Conservation (phyloP, 2,113 vertebrate species). For the Indicator maculatus region DNA sequence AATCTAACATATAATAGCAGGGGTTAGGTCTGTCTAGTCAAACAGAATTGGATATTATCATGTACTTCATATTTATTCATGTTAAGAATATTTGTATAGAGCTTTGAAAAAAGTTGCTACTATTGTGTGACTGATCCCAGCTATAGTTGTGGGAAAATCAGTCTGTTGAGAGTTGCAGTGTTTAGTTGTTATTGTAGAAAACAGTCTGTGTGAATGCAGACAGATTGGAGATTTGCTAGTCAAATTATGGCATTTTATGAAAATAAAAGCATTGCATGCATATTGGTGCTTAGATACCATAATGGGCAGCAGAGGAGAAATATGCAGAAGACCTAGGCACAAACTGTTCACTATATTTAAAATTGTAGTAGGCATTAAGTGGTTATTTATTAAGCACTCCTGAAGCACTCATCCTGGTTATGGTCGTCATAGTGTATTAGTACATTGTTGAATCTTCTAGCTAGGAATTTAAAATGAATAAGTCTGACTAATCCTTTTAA, state of each 20-base stretch:
- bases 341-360: conserved; percentile 39
- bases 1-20: neutral
- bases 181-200: neutral
- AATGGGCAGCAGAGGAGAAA: conserved; percentile 55
- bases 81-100: neutral
- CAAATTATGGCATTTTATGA: conserved; percentile 34
- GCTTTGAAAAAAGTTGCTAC: neutral
- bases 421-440: conserved; percentile 44
- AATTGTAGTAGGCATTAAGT: conserved; percentile 45
- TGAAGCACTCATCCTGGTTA: conserved; percentile 27
- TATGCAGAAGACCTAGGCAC: conserved; percentile 40
- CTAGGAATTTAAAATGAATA: conserved; percentile 65
- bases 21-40: neutral
- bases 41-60: neutral
- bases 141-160: conserved; percentile 13
- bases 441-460: conserved; percentile 58
- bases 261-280: conserved; percentile 76
- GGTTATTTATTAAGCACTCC: conserved; percentile 56
- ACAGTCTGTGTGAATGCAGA: neutral
- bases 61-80: neutral
- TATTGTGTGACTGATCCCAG: neutral
- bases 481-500: conserved; percentile 71
- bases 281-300: conserved; percentile 67
- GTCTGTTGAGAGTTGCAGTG: neutral
- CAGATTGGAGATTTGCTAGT: conserved; percentile 10